phyloP scores from a whole-genome alignment of 1,140 invertebrate genomes.

The Batillaria attramentaria region DNA sequence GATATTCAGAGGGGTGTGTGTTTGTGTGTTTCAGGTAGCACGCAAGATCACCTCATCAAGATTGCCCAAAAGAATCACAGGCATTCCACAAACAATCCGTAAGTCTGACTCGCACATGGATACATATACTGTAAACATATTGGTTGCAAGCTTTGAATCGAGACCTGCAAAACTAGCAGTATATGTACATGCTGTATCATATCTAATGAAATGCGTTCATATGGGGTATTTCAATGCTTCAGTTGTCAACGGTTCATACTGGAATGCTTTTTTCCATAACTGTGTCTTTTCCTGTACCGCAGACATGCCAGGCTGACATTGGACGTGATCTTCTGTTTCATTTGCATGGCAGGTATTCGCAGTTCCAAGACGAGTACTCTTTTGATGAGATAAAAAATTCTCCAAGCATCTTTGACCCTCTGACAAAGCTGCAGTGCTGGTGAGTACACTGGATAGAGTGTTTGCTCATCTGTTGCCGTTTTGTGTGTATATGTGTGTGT shows the following conservation, averaged over 20 bases:
- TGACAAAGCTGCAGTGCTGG: conserved; percentile 97
- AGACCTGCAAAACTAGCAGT: too few species aligned
- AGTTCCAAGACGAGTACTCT: conserved; percentile 91
- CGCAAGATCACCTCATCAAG: conserved; percentile 93
- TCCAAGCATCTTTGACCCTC: conserved; percentile 86
- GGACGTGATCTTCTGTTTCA: not conserved
- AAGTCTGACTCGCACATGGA: conserved; percentile 68
- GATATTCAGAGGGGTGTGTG: too few species aligned
- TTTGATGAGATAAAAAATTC: conserved; percentile 91
- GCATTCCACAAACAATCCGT: conserved; percentile 96
- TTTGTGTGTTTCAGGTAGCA: conserved; percentile 78
- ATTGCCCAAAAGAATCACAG: conserved; percentile 98
- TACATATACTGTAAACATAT: not conserved
- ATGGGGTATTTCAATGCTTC: too few species aligned
- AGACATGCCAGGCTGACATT: too few species aligned
- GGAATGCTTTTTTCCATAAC: too few species aligned
- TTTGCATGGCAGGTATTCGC: conserved; percentile 80
- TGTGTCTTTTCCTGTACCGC: too few species aligned
- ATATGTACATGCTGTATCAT: too few species aligned
- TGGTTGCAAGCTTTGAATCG: not conserved
- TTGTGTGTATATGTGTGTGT: not conserved
- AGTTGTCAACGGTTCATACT: too few species aligned
- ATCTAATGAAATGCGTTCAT: too few species aligned
- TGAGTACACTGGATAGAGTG: conserved; percentile 48
- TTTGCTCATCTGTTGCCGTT: not conserved